Percentiles rank a stretch among this genome's conserved stretches.
phyloP scores from a whole-genome alignment of 2,113 vertebrate genomes.

The Daubentonia madagascariensis region DNA sequence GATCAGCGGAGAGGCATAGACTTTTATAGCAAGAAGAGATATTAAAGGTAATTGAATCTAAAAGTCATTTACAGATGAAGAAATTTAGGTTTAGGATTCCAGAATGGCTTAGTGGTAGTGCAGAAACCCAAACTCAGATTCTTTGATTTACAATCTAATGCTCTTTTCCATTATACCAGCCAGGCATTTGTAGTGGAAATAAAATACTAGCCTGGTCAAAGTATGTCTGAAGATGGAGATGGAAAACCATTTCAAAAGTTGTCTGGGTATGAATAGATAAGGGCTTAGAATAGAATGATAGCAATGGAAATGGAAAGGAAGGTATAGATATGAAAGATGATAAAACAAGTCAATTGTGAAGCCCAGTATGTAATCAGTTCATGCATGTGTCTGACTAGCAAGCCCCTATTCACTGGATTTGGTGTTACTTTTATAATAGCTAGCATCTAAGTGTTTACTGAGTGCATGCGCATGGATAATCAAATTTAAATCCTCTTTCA shows the following conservation, averaged over 20 bases:
- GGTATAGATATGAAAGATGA: not conserved
- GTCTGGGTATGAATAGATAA: not conserved
- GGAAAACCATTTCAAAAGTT: not conserved
- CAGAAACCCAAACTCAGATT: not conserved
- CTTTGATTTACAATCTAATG: not conserved
- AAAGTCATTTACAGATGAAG: not conserved
- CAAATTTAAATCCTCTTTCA: not conserved
- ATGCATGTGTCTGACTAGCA: not conserved
- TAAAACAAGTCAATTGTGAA: not conserved
- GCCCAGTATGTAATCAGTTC: not conserved
- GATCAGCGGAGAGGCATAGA: not conserved
- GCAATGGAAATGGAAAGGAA: not conserved
- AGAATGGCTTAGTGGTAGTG: not conserved
- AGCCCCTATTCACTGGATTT: not conserved
- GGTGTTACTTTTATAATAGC: slow-evolving; percentile 6
- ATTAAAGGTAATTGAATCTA: not conserved
- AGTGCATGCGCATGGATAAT: not conserved
- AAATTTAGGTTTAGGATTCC: not conserved
- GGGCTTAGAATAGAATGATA: not conserved
- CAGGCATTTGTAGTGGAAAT: not conserved
- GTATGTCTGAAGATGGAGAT: not conserved
- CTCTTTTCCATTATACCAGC: not conserved
- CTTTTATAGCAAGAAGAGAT: not conserved
- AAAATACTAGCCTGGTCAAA: not conserved
- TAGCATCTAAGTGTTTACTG: not conserved